phyloP scores from a whole-genome alignment of 1,140 invertebrate species.

The Cotesia typhae region DNA sequence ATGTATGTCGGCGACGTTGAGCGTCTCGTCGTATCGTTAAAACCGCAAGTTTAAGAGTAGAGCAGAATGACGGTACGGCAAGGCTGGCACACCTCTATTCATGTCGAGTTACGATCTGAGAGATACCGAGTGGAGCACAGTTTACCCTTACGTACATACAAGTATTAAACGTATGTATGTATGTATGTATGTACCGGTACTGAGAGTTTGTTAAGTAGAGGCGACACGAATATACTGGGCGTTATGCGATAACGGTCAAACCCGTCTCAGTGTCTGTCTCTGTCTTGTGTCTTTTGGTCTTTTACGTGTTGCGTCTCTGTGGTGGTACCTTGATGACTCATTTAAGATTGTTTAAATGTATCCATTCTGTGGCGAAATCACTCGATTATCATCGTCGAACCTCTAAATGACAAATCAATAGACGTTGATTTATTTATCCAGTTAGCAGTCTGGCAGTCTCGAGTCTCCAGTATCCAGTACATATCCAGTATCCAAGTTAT shows the following conservation, averaged over 20 bases:
- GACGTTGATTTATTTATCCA: slow-evolving; percentile 5
- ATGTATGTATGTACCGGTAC: too few relatives aligned
- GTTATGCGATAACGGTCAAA: slow-evolving; percentile 31
- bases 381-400: slow-evolving; percentile 21
- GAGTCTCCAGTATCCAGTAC: too few relatives aligned
- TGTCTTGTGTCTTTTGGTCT: too few relatives aligned
- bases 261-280: slow-evolving; percentile 19
- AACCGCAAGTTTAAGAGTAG: slow-evolving; percentile 26
- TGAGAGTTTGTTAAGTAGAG: neutral
- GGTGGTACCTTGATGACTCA: slow-evolving; percentile 26
- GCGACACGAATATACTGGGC: slow-evolving; percentile 28
- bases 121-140: slow-evolving; percentile 9
- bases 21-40: slow-evolving; percentile 24
- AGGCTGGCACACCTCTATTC: slow-evolving; percentile 25
- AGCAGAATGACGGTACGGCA: slow-evolving; percentile 19
- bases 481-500: too few relatives aligned
- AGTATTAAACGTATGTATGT: too few relatives aligned
- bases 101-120: slow-evolving; percentile 26
- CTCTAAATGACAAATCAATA: slow-evolving; percentile 28
- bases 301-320: too few relatives aligned
- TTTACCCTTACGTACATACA: slow-evolving; percentile 1
- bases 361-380: slow-evolving; percentile 17
- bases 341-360: slow-evolving; percentile 28
- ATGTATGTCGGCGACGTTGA: neutral
- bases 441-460: too few relatives aligned